Evolutionary conservation across 2,797 vertebrate genomes (phyloP), one percentile per base, ranked within the genome.

Genomic region (Catostomus latipinnis): DNA sequence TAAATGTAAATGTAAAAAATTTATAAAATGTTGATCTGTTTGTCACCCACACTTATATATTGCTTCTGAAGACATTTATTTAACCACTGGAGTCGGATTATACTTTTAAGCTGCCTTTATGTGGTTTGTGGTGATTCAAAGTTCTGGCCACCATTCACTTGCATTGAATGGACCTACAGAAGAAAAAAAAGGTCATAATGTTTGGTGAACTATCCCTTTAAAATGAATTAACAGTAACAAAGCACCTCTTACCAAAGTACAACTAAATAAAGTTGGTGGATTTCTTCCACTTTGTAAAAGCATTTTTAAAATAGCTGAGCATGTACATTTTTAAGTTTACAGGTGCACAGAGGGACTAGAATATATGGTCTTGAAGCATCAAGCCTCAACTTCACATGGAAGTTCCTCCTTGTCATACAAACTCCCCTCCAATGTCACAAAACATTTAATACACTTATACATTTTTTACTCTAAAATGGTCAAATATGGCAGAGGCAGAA

Each of bases 361-460:
- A 86, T 62, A 83, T 65, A 71, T 6, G 18, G 80, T 65, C 68
- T 63, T 71, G 75, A 82, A 49, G 72, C 70, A 58, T 77, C 66
- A 66, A 80, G 76, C 77, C 62, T 76, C 70, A 22, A 70, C 69
- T 67, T 76, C 12, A 68, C 75, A 71, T 73, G 66, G 77, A 76
- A 63, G 67, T 70, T 71, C 81, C 76, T 74, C 56, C 82, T 71
- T 81, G 82, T 82, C 75, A 84, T 34, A 13, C 79, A 69, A 82
- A 80, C 76, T 53, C 72, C 58, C 46, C 54, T 67, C 72, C 72
- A 86, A 76, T 71, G 74, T 72, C 82, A 86, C 49, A 79, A 83
- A 86, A 86, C 85, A 86, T 88, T 89, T 89, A 89, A 90, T 89
- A 87, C 82, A 74, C 86, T 89, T 87, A 88, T 88, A 86, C 88